Evolutionary conservation across 2,888 invertebrate genomes (phyloP), one percentile per base, ranked within the genome.

Genomic region (Ypsolopha scabrella): DNA sequence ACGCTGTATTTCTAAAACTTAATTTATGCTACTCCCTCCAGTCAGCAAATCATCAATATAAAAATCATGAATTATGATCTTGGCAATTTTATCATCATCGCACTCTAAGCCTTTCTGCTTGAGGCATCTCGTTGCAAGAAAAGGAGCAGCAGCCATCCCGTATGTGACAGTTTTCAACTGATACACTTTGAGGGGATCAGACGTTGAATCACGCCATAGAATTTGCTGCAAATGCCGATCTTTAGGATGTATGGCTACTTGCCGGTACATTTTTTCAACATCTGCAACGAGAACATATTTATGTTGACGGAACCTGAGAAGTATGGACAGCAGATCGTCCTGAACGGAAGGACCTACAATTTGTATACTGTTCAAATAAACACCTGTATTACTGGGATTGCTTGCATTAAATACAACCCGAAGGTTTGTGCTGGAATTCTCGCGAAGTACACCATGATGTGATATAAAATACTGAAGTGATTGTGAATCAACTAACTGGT

Each of bases 191-290:
- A 51, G 9, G 11, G 44, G 41, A 7, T 51, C 45, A 6, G 10
- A 13, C 6, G 41, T 10, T 3, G 44, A 44, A 6, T 14, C 34
- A 14, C 51, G 36, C 45, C 50, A 44, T 6, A 49, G 34, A 10
- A 49, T 49, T 33, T 49, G 49, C n/a, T 49, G 49, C 6, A 65
- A 54, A 11, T 58, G 48, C 6, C 64, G 48, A 52, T 69, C 61
- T 14, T 61, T 6, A 48, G 24, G 43, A 14, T 13, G 13, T 24
- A 37, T 37, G 9, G 37, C 9, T 9, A 37, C 37, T 9, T 37
- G 37, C 6, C 37, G 48, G 14, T 34, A 4, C 65, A 70, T 67
- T 57, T 65, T 55, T 45, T 58, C 51, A 0, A 59, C 52, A 37
- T 59, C 58, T 6, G 48, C 38, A 8, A 33, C n/a, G 10, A 48